These are phyloP conservation scores for Sthenelais limicola DNA, from an alignment of 2,888 invertebrate species.

Conservation along the genomic window DNA sequence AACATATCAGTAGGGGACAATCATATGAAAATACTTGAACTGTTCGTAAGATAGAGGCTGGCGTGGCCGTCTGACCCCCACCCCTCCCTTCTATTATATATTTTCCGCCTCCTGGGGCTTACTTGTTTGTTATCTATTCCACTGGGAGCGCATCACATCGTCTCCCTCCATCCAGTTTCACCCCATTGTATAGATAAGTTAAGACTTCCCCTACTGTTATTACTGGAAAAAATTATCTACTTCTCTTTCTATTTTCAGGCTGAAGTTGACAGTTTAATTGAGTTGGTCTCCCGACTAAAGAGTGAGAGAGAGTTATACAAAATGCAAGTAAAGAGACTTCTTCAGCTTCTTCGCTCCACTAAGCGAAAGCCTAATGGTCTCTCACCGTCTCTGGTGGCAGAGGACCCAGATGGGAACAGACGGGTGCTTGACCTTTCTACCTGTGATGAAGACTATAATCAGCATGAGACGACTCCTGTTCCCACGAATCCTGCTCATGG, in stretches of 20 bases:
- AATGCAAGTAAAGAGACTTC: slow-evolving; percentile 40
- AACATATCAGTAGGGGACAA: no score
- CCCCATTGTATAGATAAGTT: no score
- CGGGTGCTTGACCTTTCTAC: neutral
- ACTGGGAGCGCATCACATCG: no score
- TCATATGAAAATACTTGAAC: no score
- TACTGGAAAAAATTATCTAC: neutral
- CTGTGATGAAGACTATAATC: neutral
- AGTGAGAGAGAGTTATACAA: slow-evolving; percentile 48
- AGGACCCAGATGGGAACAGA: slow-evolving; percentile 17
- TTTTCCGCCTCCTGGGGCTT: no score
- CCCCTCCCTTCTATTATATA: no score
- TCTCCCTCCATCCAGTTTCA: no score
- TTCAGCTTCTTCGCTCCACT: slow-evolving; percentile 31
- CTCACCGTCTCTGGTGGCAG: slow-evolving; percentile 28
- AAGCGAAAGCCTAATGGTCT: slow-evolving; percentile 23
- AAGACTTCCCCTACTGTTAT: no score
- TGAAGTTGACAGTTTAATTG: slow-evolving; percentile 50
- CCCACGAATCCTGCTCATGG: neutral
- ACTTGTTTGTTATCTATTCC: no score
- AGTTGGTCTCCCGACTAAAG: slow-evolving; percentile 48
- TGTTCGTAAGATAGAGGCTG: no score
- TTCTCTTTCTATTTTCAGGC: slow-evolving; percentile 41
- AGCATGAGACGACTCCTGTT: neutral
- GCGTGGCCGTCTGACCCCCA: no score